phyloP scores from a whole-genome alignment of 2,113 vertebrate species.

The Ellobius talpinus region DNA sequence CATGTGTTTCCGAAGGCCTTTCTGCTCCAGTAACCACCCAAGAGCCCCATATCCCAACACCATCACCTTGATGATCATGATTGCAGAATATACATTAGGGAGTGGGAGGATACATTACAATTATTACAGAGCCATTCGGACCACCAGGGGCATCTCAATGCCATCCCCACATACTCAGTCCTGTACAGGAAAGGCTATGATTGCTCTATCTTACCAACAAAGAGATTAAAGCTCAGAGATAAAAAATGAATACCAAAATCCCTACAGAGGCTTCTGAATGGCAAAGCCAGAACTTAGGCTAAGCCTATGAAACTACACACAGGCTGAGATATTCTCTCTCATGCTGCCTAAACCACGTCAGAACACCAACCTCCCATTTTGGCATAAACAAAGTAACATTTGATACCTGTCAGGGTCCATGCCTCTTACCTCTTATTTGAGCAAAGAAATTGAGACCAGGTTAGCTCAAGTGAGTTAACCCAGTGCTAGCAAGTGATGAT shows the following conservation, averaged over 20 bases:
- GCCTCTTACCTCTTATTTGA: neutral
- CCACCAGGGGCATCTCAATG: too few relatives aligned
- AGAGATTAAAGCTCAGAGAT: neutral
- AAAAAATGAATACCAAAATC: neutral
- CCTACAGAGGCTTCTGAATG: neutral
- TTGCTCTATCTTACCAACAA: neutral
- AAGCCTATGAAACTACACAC: neutral
- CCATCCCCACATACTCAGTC: neutral
- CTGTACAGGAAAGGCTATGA: neutral
- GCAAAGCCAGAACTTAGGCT: neutral
- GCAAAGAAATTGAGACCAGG: neutral
- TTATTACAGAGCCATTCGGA: neutral
- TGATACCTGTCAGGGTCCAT: neutral
- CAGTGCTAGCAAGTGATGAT: neutral
- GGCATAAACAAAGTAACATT: neutral
- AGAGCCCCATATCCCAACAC: neutral
- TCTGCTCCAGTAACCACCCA: neutral
- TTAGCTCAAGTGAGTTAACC: neutral
- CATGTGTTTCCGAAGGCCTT: neutral
- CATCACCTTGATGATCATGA: neutral
- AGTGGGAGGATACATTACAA: accelerated
- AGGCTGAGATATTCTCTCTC: neutral
- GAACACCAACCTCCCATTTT: neutral
- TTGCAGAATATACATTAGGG: too few relatives aligned
- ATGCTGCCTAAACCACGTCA: too few relatives aligned